Conservation (phyloP, 30 jellyfish, hydroid and myxozoan species). For the Pelagia noctiluca region DNA sequence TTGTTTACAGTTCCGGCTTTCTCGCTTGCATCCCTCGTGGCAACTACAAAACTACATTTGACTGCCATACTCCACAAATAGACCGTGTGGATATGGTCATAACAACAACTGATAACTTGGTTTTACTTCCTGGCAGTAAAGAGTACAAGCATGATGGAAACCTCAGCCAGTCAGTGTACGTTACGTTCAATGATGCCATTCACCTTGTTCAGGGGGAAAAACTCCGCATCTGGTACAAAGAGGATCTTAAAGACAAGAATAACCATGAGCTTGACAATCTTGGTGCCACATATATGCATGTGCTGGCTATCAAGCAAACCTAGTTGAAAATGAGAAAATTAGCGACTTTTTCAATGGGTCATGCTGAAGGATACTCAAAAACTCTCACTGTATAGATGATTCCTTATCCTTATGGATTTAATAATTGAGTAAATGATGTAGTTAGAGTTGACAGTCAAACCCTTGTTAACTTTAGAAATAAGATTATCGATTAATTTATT, state of each 20-base stretch:
- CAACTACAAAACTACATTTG: background rate
- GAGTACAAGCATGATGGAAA: slow-evolving; percentile 60
- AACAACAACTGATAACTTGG: slow-evolving; percentile 39
- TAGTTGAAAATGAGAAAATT: too few species aligned
- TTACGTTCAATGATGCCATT: slow-evolving; percentile 53
- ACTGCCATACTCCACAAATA: slow-evolving; percentile 23
- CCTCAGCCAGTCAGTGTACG: slow-evolving; percentile 40
- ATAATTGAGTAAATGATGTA: too few species aligned
- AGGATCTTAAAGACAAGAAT: slow-evolving; percentile 21
- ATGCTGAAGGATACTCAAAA: too few species aligned
- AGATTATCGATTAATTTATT: too few species aligned
- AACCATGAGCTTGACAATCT: slow-evolving; percentile 33
- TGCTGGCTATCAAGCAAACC: slow-evolving; percentile 11
- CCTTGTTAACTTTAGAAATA: too few species aligned
- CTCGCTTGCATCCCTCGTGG: slow-evolving; percentile 29
- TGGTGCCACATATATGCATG: slow-evolving; percentile 22
- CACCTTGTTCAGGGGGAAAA: slow-evolving; percentile 36
- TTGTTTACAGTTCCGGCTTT: slow-evolving; percentile 25
- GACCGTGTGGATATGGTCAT: slow-evolving; percentile 36
- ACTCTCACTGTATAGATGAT: too few species aligned
- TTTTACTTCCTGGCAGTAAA: slow-evolving; percentile 46
- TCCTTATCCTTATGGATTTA: too few species aligned
- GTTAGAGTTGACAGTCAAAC: too few species aligned
- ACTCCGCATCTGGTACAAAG: slow-evolving; percentile 63
- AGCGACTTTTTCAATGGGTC: too few species aligned